Evolutionary conservation across 2,888 invertebrate species (phyloP).

Genomic region (Tribolium freemani): DNA sequence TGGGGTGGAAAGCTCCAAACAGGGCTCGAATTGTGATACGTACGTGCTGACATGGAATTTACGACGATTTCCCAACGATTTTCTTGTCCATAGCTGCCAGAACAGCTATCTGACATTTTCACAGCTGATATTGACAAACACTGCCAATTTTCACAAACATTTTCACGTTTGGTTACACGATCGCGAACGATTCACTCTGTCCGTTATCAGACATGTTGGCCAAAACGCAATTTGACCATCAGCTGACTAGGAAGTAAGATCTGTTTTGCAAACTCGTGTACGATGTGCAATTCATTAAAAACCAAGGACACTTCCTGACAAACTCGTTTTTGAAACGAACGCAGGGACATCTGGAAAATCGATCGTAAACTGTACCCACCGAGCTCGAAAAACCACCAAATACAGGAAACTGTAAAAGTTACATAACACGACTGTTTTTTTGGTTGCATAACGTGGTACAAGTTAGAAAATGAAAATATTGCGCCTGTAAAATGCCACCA

Average conservation of each 20-base stretch:
- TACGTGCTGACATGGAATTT: slow-evolving; percentile 56
- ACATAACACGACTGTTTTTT: no score
- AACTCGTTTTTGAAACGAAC: slow-evolving; percentile 27
- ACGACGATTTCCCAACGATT: slow-evolving; percentile 57
- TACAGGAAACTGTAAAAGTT: background rate
- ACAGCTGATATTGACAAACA: slow-evolving; percentile 64
- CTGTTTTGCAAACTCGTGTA: slow-evolving; percentile 53
- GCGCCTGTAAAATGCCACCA: no score
- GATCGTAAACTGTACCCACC: no score
- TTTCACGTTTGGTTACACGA: slow-evolving; percentile 24
- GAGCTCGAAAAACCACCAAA: background rate
- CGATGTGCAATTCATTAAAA: slow-evolving; percentile 53
- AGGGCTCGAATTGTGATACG: slow-evolving; percentile 1
- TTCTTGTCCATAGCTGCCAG: slow-evolving; percentile 55
- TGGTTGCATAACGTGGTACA: no score
- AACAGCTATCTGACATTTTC: slow-evolving; percentile 64
- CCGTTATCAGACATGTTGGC: slow-evolving; percentile 45
- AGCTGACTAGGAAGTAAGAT: slow-evolving; percentile 62
- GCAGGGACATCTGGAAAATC: slow-evolving; percentile 21
- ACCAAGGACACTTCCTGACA: slow-evolving; percentile 54
- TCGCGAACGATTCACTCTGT: background rate
- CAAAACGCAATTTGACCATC: slow-evolving; percentile 62
- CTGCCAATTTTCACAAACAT: slow-evolving; percentile 45
- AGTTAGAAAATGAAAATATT: no score
- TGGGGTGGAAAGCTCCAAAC: background rate